phyloP scores from a whole-genome alignment of 2,113 vertebrate genomes.

The Brachypodius melanocephalos region DNA sequence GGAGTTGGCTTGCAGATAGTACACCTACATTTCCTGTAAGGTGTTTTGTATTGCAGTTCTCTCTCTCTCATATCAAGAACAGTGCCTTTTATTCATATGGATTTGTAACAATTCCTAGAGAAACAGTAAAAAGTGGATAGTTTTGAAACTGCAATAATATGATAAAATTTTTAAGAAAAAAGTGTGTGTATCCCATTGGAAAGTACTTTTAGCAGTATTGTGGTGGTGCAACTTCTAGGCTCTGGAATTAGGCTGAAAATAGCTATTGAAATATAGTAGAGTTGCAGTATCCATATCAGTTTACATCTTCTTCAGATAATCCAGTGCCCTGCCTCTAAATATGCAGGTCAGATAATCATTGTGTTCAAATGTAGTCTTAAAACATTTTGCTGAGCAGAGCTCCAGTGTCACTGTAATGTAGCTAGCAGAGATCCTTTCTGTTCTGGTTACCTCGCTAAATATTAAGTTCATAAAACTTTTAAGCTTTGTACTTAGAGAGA shows the following conservation, averaged over 20 bases:
- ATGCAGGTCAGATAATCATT: neutral
- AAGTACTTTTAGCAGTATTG: neutral
- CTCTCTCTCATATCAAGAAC: neutral
- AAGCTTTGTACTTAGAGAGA: neutral
- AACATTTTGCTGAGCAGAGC: neutral
- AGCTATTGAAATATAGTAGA: neutral
- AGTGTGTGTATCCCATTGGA: neutral
- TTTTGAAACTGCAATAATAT: neutral
- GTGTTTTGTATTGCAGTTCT: neutral
- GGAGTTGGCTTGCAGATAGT: neutral
- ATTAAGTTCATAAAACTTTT: neutral
- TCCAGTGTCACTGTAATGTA: neutral
- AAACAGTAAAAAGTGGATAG: neutral
- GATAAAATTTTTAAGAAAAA: neutral
- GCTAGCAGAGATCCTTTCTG: neutral
- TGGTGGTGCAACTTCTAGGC: neutral
- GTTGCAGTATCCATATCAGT: neutral
- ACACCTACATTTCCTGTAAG: neutral
- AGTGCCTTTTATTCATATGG: neutral
- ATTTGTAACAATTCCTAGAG: neutral
- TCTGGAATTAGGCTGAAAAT: neutral
- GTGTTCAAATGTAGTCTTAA: neutral
- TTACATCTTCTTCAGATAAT: neutral
- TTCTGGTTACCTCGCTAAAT: neutral
- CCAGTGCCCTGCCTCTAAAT: neutral